Evolutionary conservation across 92 coral and sea anemone species (phyloP).

Genomic region (Metridium senile): DNA sequence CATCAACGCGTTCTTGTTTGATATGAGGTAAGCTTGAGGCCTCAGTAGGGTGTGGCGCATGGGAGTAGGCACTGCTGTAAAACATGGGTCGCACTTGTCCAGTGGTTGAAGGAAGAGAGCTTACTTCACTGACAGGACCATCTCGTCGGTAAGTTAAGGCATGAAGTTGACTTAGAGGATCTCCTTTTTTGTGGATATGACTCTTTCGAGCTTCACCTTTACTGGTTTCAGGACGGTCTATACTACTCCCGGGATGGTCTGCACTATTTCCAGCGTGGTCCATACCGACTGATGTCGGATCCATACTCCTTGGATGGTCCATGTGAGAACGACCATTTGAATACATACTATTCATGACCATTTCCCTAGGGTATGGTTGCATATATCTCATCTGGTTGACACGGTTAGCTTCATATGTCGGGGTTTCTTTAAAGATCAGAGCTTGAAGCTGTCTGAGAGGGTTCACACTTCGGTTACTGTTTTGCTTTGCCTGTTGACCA

Average conservation of each 20-base stretch:
- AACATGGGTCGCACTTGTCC: not conserved
- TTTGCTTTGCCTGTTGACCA: not conserved
- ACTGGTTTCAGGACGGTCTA: not conserved
- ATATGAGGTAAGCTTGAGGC: not conserved
- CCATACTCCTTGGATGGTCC: not conserved
- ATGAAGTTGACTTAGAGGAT: constrained; percentile 37
- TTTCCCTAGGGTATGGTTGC: not conserved
- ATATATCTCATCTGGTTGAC: constrained; percentile 22
- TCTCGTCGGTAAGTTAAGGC: constrained; percentile 20
- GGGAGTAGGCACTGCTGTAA: not conserved
- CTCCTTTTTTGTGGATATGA: not conserved
- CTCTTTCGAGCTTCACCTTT: not conserved
- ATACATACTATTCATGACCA: not conserved
- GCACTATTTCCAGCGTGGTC: not conserved
- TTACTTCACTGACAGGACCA: constrained; percentile 16
- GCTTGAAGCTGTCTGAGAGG: constrained; percentile 49
- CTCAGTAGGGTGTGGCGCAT: not conserved
- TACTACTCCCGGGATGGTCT: not conserved
- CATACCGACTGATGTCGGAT: too few relatives aligned
- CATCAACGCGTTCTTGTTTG: not conserved
- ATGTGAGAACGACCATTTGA: not conserved
- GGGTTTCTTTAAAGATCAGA: constrained; percentile 40
- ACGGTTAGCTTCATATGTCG: constrained; percentile 30
- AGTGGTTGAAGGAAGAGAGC: not conserved
- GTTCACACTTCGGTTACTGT: constrained; percentile 9